phyloP scores from a whole-genome alignment of 2,797 vertebrate genomes.

The Anguilla obscura region DNA sequence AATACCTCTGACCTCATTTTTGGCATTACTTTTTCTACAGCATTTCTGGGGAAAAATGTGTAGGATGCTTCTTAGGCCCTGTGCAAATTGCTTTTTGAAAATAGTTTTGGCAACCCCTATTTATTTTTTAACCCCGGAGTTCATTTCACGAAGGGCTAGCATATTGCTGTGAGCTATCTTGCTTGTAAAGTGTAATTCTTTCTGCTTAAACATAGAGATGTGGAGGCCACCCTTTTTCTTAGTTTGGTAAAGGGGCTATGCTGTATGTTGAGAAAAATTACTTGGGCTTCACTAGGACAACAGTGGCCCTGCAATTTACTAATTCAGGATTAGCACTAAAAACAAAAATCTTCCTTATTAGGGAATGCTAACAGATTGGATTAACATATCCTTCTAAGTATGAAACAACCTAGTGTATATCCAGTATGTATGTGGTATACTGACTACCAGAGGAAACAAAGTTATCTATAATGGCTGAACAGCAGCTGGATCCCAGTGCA shows the following conservation, averaged over 20 bases:
- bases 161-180: background rate
- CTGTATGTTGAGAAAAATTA: background rate
- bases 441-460: background rate
- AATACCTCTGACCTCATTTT: constrained; percentile 6
- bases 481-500: constrained; percentile 1
- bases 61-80: background rate
- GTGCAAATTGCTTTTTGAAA: background rate
- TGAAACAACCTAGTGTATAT: background rate
- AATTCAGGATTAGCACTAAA: background rate
- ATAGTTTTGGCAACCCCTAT: background rate
- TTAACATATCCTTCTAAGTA: background rate
- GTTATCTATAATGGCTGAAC: background rate
- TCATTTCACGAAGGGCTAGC: background rate
- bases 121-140: background rate
- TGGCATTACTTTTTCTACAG: background rate
- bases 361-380: background rate
- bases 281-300: background rate
- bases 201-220: background rate
- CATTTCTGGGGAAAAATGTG: background rate
- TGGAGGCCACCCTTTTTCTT: background rate
- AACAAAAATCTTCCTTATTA: background rate
- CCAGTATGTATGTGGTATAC: background rate
- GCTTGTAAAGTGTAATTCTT: background rate
- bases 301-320: background rate
- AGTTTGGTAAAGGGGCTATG: background rate